Percentiles rank a stretch among this genome's conserved stretches.
Conservation (phyloP, 2,113 vertebrate genomes). For the Trematocara marginatum region DNA sequence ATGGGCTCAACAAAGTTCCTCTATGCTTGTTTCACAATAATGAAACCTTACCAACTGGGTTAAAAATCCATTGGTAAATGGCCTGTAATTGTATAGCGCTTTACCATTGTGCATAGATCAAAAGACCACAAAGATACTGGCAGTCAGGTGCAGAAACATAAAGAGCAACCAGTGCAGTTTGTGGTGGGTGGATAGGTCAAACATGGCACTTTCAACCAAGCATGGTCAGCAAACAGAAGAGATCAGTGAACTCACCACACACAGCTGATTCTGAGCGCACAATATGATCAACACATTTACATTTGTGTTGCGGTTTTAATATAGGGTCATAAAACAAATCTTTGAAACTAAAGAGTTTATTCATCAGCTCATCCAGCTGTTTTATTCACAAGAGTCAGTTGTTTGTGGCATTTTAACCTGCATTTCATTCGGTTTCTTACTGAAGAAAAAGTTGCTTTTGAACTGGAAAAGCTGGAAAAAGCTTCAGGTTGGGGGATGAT, state of each 20-base stretch:
- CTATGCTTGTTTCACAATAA: background rate
- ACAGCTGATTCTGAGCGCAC: background rate
- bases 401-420: background rate
- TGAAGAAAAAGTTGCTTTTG: background rate
- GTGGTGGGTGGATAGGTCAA: background rate
- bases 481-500: background rate
- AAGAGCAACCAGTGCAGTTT: background rate
- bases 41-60: background rate
- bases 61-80: background rate
- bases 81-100: background rate
- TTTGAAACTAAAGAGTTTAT: background rate
- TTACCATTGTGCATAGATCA: background rate
- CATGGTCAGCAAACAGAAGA: background rate
- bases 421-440: rapidly evolving
- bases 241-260: background rate
- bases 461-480: background rate
- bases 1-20: background rate
- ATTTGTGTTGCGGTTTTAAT: background rate
- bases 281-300: background rate
- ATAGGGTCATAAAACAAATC: background rate
- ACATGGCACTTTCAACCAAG: background rate
- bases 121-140: background rate
- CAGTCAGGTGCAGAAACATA: background rate
- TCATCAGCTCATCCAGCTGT: background rate
- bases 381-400: background rate